A percentile compares a stretch with the other conserved stretches of the same genome.
phyloP scores from a whole-genome alignment of 2,113 vertebrate species.

The Eurypyga helias region DNA sequence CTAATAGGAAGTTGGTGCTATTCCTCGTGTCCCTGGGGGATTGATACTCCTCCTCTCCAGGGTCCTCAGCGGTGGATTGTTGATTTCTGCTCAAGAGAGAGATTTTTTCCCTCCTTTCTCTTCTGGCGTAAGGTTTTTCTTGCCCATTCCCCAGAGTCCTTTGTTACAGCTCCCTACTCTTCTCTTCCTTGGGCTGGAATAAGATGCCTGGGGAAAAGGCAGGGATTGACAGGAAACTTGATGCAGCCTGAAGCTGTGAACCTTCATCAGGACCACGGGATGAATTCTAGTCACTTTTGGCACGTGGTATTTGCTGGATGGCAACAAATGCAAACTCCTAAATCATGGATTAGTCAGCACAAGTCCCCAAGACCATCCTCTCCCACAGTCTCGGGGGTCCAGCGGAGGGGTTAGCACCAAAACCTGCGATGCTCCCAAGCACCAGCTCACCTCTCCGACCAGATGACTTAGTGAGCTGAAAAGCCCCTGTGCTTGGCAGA shows the following conservation, averaged over 20 bases:
- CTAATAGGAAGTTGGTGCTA: not conserved
- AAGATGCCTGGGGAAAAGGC: not conserved
- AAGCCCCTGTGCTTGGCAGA: not conserved
- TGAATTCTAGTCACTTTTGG: slow-evolving; percentile 47
- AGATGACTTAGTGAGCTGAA: not conserved
- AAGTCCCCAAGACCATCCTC: not conserved
- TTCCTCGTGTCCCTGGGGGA: not conserved
- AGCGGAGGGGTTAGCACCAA: not conserved
- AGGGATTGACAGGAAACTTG: not conserved
- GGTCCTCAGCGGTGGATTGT: not conserved
- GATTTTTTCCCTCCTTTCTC: not conserved
- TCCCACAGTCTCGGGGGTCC: not conserved
- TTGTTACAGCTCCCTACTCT: not conserved
- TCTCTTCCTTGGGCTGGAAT: not conserved
- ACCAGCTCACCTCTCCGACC: not conserved
- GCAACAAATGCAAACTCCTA: slow-evolving; percentile 15
- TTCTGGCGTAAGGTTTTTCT: not conserved
- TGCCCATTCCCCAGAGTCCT: not conserved
- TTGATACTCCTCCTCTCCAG: not conserved
- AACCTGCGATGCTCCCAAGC: not conserved
- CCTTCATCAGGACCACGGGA: not conserved
- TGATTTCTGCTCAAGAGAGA: not conserved
- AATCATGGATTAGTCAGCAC: not conserved
- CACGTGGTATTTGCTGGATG: not conserved
- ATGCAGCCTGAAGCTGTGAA: not conserved